phyloP scores from a whole-genome alignment of 2,113 vertebrate species.

The Xenus cinereus region DNA sequence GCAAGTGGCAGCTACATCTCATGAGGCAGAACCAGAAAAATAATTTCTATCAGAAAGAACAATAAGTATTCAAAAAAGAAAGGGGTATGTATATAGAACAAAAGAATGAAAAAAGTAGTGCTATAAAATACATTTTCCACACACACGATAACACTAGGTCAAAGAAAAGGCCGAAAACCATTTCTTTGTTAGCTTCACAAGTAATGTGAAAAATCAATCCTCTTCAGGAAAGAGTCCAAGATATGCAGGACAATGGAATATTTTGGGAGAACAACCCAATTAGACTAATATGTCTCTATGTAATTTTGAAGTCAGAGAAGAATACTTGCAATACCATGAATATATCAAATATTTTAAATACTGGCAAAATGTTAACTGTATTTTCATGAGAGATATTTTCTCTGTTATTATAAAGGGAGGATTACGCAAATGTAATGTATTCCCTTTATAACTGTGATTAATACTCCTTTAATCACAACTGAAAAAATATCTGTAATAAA shows the following conservation, averaged over 20 bases:
- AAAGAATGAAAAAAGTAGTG: background rate
- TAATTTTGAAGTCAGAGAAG: background rate
- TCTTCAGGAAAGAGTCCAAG: background rate
- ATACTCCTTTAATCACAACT: background rate
- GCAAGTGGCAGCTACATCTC: background rate
- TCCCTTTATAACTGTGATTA: background rate
- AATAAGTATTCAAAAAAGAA: background rate
- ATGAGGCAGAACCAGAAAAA: background rate
- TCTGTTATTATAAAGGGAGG: background rate
- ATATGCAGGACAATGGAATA: background rate
- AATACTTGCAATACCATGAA: background rate
- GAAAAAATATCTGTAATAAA: background rate
- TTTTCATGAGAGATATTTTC: background rate
- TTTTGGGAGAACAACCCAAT: background rate
- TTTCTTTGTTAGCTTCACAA: background rate
- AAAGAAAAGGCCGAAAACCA: background rate
- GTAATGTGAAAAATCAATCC: background rate
- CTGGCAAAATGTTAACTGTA: background rate
- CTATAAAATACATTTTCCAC: background rate
- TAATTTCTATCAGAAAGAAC: background rate
- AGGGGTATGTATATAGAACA: background rate
- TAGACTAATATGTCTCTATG: background rate
- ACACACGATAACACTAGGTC: rapidly evolving
- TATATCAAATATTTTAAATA: background rate
- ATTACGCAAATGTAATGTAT: background rate